Conservation (phyloP, 1,140 invertebrate genomes). For the Zaprionus davidi region DNA sequence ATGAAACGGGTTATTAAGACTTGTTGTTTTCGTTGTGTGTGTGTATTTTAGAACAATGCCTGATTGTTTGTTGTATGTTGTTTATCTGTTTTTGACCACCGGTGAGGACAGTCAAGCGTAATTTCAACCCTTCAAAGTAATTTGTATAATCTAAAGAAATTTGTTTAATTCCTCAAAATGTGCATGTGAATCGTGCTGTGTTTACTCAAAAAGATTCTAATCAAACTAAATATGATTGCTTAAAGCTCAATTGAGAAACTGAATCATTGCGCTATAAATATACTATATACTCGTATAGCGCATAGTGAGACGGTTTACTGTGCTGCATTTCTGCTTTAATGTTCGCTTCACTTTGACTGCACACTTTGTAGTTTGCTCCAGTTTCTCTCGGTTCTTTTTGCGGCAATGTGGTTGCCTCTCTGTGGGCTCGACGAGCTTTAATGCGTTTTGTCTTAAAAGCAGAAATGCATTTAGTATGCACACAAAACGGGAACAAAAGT, state of each 20-base stretch:
- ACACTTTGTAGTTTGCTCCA: slow-evolving; percentile 3
- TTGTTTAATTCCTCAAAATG: slow-evolving; percentile 48
- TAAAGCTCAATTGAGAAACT: not conserved
- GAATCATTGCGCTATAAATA: not conserved
- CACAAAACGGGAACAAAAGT: slow-evolving; percentile 74
- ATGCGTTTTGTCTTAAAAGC: slow-evolving; percentile 45
- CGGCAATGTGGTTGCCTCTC: slow-evolving; percentile 1
- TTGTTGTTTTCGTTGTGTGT: slow-evolving; percentile 27
- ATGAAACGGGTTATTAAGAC: slow-evolving; percentile 64
- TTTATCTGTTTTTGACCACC: slow-evolving; percentile 56
- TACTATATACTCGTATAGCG: not conserved
- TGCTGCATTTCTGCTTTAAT: not conserved
- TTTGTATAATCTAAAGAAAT: slow-evolving; percentile 52
- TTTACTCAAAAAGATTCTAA: not conserved
- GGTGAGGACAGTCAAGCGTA: slow-evolving; percentile 21
- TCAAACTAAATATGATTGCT: not conserved
- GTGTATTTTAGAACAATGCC: slow-evolving; percentile 7
- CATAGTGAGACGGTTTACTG: not conserved
- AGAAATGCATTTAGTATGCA: slow-evolving; percentile 68
- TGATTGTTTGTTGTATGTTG: slow-evolving; percentile 53
- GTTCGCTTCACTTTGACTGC: not conserved
- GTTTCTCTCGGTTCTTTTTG: slow-evolving; percentile 10
- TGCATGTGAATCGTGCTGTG: not conserved
- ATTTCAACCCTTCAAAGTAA: slow-evolving; percentile 32
- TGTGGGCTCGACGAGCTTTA: slow-evolving; percentile 37